Base-by-base conservation (phyloP, 1,140 invertebrate species). In the Drosophila aff. region DNA sequence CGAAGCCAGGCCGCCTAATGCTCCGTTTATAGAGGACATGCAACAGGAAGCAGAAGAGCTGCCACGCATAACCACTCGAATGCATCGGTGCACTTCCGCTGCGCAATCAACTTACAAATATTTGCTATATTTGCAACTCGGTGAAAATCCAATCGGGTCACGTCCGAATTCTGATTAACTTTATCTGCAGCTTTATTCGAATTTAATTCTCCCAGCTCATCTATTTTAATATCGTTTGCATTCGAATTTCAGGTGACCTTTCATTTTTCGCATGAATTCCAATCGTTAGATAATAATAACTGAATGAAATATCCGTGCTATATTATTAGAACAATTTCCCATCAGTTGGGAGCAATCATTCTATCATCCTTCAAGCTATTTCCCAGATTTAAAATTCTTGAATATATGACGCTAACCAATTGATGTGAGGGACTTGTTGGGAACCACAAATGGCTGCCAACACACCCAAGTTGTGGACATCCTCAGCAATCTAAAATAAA, bases 41-140 rank as follows among this genome's bases (percentile, higher is more conserved):
- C 55, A 65, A 61, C 59, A 52, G 66, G 65, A 78, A 72, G 40
- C 76, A 49, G 38, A 77, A 77, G 47, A 77, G 28, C 76, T 46
- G 53, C 46, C 47, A 57, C 60, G 67, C 46, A 72, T 60, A 72
- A 79, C 66, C 76, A 46, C 41, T 55, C 49, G 26, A 79, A 60
- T 72, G 76, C 53, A 53, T 46, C 43, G 64, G 38, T 79, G 76
- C 64, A 78, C 69, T 79, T 78, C 75, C 75, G 65, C 53, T 55
- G 59, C 60, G 36, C 65, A 79, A 79, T 79, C 53, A 72, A 79
- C 71, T 79, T 79, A 79, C 52, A 72, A 71, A 71, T 57, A 64
- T 69, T 58, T 78, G 21, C 23, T 52, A 52, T 76, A 58, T 59
- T 38, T 38, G 36, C 43, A 69, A 23, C 49, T 41, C 7, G 10